Evolutionary conservation across 2,797 vertebrate species (phyloP).

Genomic region (Odontamblyopus rebecca): DNA sequence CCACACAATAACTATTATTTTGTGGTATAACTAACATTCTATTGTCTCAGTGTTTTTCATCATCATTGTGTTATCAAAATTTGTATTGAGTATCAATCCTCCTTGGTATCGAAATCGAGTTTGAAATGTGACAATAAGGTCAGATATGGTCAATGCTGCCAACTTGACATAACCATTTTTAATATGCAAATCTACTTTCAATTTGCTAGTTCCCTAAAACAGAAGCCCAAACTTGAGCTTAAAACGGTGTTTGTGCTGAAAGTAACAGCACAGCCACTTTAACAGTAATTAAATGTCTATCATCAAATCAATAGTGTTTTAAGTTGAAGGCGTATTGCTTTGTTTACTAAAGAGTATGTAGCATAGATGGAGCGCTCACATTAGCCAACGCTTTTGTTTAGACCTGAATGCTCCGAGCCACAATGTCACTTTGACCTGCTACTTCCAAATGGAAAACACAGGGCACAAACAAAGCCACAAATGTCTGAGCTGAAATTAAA

Average conservation of each 20-base stretch:
- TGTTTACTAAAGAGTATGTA: background rate
- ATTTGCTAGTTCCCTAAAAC: background rate
- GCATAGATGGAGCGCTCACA: background rate
- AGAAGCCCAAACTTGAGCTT: background rate
- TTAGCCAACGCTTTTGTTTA: background rate
- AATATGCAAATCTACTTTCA: background rate
- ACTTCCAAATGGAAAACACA: background rate
- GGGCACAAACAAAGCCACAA: background rate
- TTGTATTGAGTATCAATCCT: no score
- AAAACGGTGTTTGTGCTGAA: background rate
- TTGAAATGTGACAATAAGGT: no score
- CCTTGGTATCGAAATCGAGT: no score
- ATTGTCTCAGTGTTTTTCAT: no score
- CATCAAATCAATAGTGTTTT: background rate
- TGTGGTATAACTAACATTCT: no score
- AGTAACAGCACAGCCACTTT: background rate
- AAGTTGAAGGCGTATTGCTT: background rate
- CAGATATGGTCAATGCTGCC: background rate
- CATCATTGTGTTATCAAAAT: no score
- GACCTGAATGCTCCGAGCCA: background rate
- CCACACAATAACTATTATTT: no score
- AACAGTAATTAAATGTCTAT: background rate
- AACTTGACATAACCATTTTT: background rate
- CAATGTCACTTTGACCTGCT: constrained; percentile 5
- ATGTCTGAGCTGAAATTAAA: background rate